Evolutionary conservation across 2,113 vertebrate species (phyloP).

Genomic region (Upupa epops): DNA sequence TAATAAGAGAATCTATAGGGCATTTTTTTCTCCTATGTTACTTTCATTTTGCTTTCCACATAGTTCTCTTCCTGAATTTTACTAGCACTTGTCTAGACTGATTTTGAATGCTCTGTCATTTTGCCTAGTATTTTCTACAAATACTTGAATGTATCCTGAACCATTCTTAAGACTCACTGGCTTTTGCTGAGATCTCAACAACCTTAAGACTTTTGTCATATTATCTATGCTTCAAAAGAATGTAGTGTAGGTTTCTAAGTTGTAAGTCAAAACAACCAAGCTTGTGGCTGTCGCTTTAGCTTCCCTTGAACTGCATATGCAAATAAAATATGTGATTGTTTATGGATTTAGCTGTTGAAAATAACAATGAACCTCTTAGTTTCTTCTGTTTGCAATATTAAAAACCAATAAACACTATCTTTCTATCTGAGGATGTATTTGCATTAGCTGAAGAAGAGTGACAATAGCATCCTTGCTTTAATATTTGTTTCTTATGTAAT

Average conservation of each 20-base stretch:
- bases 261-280: neutral
- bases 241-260: neutral
- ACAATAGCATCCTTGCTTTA: neutral
- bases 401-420: accelerated
- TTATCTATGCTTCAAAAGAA: neutral
- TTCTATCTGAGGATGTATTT: neutral
- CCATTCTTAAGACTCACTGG: neutral
- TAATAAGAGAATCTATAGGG: neutral
- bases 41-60: neutral
- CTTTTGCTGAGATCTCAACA: neutral
- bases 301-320: neutral
- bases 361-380: neutral
- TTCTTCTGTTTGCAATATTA: neutral
- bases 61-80: neutral
- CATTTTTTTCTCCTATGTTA: neutral
- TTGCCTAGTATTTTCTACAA: neutral
- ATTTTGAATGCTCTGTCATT: neutral
- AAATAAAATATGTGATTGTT: neutral
- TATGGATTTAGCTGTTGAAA: neutral
- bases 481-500: neutral
- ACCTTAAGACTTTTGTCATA: neutral
- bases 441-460: neutral
- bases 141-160: neutral
- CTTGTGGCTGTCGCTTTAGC: neutral
- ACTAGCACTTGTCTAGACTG: neutral